phyloP scores from a whole-genome alignment of 2,797 vertebrate genomes.

The Tenualosa ilisha region DNA sequence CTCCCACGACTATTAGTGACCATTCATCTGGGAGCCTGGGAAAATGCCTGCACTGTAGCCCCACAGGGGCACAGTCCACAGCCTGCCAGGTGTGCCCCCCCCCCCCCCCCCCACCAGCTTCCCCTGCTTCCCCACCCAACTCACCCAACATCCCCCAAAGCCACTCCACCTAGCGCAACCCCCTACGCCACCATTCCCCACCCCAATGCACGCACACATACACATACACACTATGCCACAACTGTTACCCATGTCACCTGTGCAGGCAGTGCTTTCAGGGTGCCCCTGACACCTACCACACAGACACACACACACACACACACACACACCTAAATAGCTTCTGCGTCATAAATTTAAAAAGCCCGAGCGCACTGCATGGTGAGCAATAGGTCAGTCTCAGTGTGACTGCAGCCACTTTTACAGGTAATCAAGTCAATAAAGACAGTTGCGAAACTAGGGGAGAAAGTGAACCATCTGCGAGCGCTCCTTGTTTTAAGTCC shows the following conservation, averaged over 20 bases:
- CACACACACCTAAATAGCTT: neutral
- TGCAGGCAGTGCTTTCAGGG: conserved; percentile 54
- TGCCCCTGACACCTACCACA: conserved; percentile 48
- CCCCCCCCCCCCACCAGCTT: conserved; percentile 63
- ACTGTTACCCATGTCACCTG: conserved; percentile 74
- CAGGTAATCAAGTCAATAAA: neutral
- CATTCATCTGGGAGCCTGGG: conserved; percentile 85
- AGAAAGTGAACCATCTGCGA: neutral
- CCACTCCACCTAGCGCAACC: neutral
- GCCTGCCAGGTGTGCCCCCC: conserved; percentile 82
- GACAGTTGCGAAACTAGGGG: neutral
- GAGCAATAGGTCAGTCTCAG: neutral
- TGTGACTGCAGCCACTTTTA: neutral
- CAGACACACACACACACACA: neutral
- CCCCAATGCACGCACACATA: neutral
- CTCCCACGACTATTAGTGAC: conserved; percentile 84
- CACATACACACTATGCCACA: neutral
- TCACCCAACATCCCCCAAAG: neutral
- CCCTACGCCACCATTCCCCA: too few species aligned
- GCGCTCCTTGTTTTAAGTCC: neutral
- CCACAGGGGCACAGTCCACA: conserved; percentile 69
- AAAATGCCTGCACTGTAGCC: conserved; percentile 81
- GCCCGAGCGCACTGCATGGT: neutral
- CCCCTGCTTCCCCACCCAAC: neutral
- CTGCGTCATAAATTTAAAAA: neutral